Percentiles rank a stretch among this genome's conserved stretches.
Evolutionary conservation across 2,797 vertebrate species (phyloP).

Genomic region (Tympanoctomys barrerae): DNA sequence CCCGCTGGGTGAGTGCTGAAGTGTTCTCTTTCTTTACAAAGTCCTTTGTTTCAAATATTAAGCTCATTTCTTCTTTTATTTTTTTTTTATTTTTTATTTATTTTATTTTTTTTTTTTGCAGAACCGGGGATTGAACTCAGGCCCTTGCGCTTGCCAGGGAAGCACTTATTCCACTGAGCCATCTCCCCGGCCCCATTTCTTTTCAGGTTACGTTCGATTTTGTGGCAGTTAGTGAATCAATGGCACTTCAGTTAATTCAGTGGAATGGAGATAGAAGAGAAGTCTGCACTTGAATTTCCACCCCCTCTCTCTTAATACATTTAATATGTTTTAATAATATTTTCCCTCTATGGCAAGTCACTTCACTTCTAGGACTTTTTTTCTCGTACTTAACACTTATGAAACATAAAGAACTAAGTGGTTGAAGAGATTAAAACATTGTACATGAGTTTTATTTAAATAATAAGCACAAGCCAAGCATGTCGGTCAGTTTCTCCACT

Average conservation of each 20-base stretch:
- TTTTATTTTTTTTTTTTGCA: too few relatives aligned
- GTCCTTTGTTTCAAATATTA: neutral
- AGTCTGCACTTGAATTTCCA: neutral
- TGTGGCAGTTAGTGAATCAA: neutral
- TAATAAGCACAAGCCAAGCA: neutral
- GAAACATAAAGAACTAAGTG: slow-evolving; percentile 27
- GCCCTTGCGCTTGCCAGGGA: too few relatives aligned
- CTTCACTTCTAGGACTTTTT: neutral
- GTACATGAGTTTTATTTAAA: slow-evolving; percentile 35
- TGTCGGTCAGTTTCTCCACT: neutral
- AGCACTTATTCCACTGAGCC: too few relatives aligned
- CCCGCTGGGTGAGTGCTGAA: neutral
- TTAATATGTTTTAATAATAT: neutral
- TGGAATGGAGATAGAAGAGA: neutral
- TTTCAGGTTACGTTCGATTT: neutral
- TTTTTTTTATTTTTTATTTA: too few relatives aligned
- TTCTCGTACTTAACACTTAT: slow-evolving; percentile 9
- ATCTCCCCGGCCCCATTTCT: neutral
- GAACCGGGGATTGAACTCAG: too few relatives aligned
- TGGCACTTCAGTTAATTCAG: slow-evolving; percentile 2
- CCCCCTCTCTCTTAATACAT: neutral
- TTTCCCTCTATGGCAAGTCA: neutral
- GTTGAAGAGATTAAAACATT: neutral
- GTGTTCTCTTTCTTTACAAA: neutral
- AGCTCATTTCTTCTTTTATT: neutral